A percentile compares a stretch with the other conserved stretches of the same genome.
These are phyloP conservation scores for Shargacucullia verbasci DNA, from an alignment of 2,888 invertebrate genomes.

Conservation along the genomic window DNA sequence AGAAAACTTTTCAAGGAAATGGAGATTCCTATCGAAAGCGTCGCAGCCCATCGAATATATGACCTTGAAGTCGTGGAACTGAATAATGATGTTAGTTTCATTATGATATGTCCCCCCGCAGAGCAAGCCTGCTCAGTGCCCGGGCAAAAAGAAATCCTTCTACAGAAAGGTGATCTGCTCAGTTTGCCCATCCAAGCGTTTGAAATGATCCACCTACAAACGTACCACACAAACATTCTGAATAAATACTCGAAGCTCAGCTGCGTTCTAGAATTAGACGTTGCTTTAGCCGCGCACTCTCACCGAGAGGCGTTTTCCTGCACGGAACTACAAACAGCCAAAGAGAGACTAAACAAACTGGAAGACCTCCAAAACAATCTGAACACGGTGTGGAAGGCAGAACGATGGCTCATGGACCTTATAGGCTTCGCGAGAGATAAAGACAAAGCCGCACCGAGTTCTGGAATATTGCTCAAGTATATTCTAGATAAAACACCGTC, in stretches of 20 bases:
- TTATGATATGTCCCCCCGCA: conserved; percentile 97
- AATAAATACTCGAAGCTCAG: conserved; percentile 97
- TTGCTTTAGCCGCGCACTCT: conserved; percentile 96
- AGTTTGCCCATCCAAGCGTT: conserved; percentile 97
- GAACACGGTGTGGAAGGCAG: conserved; percentile 97
- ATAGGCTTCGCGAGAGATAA: conserved; percentile 97
- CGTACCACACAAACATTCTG: conserved; percentile 97
- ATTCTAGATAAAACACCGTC: conserved; percentile 77
- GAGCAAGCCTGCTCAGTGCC: conserved; percentile 98
- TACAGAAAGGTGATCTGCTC: conserved; percentile 95
- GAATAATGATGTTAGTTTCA: conserved; percentile 96
- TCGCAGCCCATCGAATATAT: conserved; percentile 94
- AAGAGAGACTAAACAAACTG: conserved; percentile 94
- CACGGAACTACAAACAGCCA: conserved; percentile 95
- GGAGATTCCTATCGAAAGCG: conserved; percentile 93
- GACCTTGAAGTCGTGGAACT: conserved; percentile 98
- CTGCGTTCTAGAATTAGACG: conserved; percentile 97
- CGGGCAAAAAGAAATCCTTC: conserved; percentile 94
- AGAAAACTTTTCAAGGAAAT: conserved; percentile 94
- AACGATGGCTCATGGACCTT: conserved; percentile 98
- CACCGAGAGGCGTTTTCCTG: conserved; percentile 98
- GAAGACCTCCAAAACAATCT: conserved; percentile 95
- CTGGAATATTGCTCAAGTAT: conserved; percentile 84
- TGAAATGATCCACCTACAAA: conserved; percentile 98
- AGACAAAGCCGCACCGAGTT: conserved; percentile 80